Evolutionary conservation across 2,888 invertebrate genomes (phyloP).

Genomic region (Monoplex corrugatus): DNA sequence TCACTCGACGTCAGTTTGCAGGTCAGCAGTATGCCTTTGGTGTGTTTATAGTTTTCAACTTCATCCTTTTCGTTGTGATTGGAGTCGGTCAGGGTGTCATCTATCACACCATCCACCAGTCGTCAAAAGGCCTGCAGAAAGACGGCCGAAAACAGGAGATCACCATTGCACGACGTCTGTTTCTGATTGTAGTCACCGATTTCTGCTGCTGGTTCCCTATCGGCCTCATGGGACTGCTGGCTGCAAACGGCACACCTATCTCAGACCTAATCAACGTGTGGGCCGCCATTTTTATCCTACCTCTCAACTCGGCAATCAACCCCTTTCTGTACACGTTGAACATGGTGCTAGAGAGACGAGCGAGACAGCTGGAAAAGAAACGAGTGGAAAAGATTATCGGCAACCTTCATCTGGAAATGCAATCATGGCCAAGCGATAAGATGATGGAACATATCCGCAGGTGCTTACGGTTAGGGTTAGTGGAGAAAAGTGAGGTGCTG

Average conservation of each 20-base stretch:
- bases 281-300: neutral
- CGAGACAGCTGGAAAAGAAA: too few relatives aligned
- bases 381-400: too few relatives aligned
- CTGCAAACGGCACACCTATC: neutral
- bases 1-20: conserved; percentile 75
- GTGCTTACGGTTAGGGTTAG: too few relatives aligned
- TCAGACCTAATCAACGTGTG: neutral
- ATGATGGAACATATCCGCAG: too few relatives aligned
- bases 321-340: conserved; percentile 20
- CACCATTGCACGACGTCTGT: neutral
- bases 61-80: conserved; percentile 74
- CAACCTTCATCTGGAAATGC: too few relatives aligned
- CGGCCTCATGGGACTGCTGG: neutral
- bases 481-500: too few relatives aligned
- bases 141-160: neutral
- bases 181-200: neutral
- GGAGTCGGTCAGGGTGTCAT: conserved; percentile 76
- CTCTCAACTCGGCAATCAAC: neutral
- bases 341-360: too few relatives aligned
- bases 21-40: conserved; percentile 79
- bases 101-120: conserved; percentile 66
- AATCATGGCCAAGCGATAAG: too few relatives aligned
- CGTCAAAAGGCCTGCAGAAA: neutral
- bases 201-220: conserved; percentile 30
- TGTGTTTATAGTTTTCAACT: conserved; percentile 77